phyloP scores from a whole-genome alignment of 2,797 vertebrate genomes.

The Simalia tracyae region DNA sequence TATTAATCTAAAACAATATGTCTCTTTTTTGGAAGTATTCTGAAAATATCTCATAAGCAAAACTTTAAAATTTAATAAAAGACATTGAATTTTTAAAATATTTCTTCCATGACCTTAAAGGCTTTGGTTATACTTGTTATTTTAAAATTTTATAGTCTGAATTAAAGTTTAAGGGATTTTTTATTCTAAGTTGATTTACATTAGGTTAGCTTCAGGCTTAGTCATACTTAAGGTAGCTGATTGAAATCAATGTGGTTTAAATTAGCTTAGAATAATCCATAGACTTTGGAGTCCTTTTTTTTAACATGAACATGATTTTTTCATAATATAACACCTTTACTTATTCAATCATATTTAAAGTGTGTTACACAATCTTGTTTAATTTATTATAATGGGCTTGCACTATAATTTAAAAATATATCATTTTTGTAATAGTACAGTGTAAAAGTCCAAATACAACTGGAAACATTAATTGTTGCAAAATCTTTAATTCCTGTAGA shows the following conservation, averaged over 20 bases:
- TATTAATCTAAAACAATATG: conserved; percentile 16
- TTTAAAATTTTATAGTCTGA: background rate
- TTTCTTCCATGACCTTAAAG: background rate
- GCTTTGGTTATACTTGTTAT: background rate
- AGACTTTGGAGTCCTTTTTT: background rate
- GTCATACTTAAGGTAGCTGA: background rate
- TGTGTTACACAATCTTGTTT: background rate
- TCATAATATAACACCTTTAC: background rate
- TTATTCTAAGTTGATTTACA: background rate
- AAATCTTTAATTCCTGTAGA: background rate
- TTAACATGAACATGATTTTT: background rate
- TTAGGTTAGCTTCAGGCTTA: background rate
- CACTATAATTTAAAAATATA: background rate
- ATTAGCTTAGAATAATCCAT: background rate
- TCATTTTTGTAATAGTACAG: background rate
- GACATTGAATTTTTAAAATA: background rate
- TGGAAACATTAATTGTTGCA: background rate
- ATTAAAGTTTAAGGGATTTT: background rate
- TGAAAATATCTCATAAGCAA: background rate
- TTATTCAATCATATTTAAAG: background rate
- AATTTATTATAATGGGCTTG: background rate
- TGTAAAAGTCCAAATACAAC: background rate
- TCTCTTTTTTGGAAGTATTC: background rate
- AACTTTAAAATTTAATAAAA: background rate
- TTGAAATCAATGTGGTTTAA: background rate